A percentile compares a stretch with the other conserved stretches of the same genome.
Conservation (phyloP, 2,797 vertebrate species). For the Syncerus caffer region DNA sequence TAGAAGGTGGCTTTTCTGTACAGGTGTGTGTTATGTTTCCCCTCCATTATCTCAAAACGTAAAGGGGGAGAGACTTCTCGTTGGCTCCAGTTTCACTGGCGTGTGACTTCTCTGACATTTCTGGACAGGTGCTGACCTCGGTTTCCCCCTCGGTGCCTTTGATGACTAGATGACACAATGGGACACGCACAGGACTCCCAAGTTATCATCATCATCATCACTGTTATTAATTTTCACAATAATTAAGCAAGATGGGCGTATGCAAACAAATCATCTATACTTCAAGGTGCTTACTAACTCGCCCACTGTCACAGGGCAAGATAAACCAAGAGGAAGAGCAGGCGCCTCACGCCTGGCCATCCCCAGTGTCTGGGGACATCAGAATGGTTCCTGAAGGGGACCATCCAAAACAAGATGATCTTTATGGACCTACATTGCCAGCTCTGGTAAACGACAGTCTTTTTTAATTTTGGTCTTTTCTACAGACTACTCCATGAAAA, state of each 20-base stretch:
- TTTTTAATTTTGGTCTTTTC: background rate
- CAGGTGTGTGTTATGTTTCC: accelerated
- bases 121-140: background rate
- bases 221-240: background rate
- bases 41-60: background rate
- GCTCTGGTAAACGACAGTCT: background rate
- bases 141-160: background rate
- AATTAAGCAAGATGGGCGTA: accelerated
- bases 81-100: accelerated
- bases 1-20: accelerated
- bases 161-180: background rate
- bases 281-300: accelerated
- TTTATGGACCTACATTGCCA: background rate
- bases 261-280: accelerated
- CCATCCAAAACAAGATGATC: background rate
- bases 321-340: background rate
- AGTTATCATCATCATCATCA: accelerated
- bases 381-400: background rate
- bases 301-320: accelerated
- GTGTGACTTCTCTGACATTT: background rate
- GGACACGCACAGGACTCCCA: background rate
- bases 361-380: no score
- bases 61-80: background rate
- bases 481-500: background rate
- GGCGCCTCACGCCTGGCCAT: accelerated